Evolutionary conservation across 1,140 invertebrate genomes (phyloP).

Genomic region (Ditylenchus dipsaci): DNA sequence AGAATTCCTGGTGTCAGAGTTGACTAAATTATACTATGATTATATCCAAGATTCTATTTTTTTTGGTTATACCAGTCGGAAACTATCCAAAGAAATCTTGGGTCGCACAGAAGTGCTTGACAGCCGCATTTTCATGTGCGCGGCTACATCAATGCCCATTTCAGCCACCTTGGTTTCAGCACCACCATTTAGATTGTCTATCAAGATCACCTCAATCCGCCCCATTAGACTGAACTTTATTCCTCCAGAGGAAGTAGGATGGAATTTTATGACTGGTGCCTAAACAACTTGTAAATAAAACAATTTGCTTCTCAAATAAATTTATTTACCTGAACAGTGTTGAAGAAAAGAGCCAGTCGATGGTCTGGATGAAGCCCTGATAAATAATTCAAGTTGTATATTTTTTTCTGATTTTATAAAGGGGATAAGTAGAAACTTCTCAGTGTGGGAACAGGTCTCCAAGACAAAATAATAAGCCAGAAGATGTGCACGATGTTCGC

Average conservation of each 20-base stretch:
- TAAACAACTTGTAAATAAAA: constrained; percentile 17
- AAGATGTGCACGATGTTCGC: constrained; percentile 40
- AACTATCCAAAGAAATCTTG: constrained; percentile 50
- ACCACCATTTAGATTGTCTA: constrained; percentile 13
- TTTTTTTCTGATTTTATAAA: no score
- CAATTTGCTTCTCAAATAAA: background rate
- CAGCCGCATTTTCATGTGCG: constrained; percentile 53
- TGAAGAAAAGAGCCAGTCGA: constrained; percentile 33
- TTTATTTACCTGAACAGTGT: constrained; percentile 16
- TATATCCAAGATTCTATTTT: no score
- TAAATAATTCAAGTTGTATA: no score
- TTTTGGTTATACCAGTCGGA: constrained; percentile 36
- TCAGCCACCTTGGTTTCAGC: constrained; percentile 43
- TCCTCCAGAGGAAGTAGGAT: constrained; percentile 38
- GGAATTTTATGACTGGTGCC: constrained; percentile 47
- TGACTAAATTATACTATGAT: constrained; percentile 45
- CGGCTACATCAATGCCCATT: constrained; percentile 47
- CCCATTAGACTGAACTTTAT: constrained; percentile 50
- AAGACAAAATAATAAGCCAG: constrained; percentile 51
- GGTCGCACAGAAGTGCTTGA: constrained; percentile 47
- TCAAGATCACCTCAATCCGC: constrained; percentile 46
- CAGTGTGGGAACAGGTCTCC: constrained; percentile 55
- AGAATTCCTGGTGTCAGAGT: constrained; percentile 50
- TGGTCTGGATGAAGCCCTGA: constrained; percentile 34
- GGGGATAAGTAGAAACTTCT: constrained; percentile 2